Evolutionary conservation across 2,113 vertebrate species (phyloP), one percentile per base, ranked within the genome.

Genomic region (Progne subis): DNA sequence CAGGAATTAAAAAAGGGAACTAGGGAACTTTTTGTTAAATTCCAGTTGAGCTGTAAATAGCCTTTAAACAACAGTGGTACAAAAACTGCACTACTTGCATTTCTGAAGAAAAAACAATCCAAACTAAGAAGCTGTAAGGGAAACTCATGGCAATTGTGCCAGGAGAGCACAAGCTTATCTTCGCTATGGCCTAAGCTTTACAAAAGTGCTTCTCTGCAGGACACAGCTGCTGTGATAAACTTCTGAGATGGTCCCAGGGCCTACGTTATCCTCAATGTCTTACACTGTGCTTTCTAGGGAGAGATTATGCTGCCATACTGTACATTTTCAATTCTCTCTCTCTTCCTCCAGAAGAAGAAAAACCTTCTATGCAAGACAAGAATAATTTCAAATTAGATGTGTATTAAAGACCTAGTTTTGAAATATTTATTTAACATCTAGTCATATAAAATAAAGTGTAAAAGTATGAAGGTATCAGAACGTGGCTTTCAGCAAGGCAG

Each of bases 401-500:
- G 79, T 97, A 98, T 94, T 97, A 96, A 98, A 96, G 87, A 97
- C 88, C 92, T 97, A 97, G 96, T 94, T 97, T 65, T 95, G 96
- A 97, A 97, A 97, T 96, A 97, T 96, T 97, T 94, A 94, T 95
- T 96, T 88, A 97, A 97, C 92, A 89, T 94, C 96, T 97, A 98
- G 94, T 97, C 97, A 97, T 97, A 97, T 95, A 97, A 98, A 98
- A 97, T 96, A 97, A 98, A 87, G 88, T 96, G 93, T 97, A 96
- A 97, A 96, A 97, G 90, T 96, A 96, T 91, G 94, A 97, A 90
- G 89, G 71, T 96, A 97, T 93, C 86, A 83, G 94, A 97, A 96
- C 49, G 86, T 86, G 95, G 92, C 92, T 97, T 96, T 97, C 93
- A 92, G 88, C 84, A 96, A 97, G 95, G 96, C 95, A 97, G 94